Conservation (phyloP, 2,888 invertebrate genomes). For the Cactoblastis cactorum region DNA sequence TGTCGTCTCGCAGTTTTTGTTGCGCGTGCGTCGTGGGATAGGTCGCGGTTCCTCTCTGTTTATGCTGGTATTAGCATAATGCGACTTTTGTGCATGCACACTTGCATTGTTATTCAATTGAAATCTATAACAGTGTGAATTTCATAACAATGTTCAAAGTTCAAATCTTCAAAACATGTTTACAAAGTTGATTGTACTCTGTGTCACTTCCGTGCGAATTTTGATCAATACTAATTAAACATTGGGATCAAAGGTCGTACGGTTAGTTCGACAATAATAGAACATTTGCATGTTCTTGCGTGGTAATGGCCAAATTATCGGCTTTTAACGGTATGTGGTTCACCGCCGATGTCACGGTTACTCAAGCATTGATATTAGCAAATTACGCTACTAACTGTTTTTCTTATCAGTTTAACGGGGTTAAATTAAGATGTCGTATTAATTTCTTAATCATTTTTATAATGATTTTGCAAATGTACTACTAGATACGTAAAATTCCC, state of each 20-base stretch:
- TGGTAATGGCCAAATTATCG: conserved; percentile 65
- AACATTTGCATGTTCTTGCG: conserved; percentile 70
- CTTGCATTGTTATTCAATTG: conserved; percentile 56
- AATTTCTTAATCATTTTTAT: conserved; percentile 8
- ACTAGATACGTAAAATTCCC: conserved; percentile 15
- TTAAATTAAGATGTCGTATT: neutral
- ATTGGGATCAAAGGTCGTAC: conserved; percentile 57
- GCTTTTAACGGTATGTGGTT: conserved; percentile 61
- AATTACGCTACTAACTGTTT: conserved; percentile 14
- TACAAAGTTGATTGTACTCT: conserved; percentile 41
- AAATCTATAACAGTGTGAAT: conserved; percentile 38
- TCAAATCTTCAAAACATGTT: too few relatives aligned
- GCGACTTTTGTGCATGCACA: conserved; percentile 47
- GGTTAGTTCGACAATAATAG: conserved; percentile 63
- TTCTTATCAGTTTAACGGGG: neutral
- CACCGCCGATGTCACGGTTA: conserved; percentile 41
- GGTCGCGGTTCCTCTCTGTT: conserved; percentile 57
- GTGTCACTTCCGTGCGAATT: conserved; percentile 48
- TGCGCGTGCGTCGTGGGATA: conserved; percentile 71
- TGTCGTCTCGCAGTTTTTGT: conserved; percentile 67
- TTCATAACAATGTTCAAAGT: neutral
- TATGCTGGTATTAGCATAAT: conserved; percentile 79
- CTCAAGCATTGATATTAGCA: conserved; percentile 18
- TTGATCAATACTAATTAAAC: conserved; percentile 43
- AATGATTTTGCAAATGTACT: neutral